Evolutionary conservation across 2,113 vertebrate genomes (phyloP), one percentile per base, ranked within the genome.

Genomic region (Pitta sordida): DNA sequence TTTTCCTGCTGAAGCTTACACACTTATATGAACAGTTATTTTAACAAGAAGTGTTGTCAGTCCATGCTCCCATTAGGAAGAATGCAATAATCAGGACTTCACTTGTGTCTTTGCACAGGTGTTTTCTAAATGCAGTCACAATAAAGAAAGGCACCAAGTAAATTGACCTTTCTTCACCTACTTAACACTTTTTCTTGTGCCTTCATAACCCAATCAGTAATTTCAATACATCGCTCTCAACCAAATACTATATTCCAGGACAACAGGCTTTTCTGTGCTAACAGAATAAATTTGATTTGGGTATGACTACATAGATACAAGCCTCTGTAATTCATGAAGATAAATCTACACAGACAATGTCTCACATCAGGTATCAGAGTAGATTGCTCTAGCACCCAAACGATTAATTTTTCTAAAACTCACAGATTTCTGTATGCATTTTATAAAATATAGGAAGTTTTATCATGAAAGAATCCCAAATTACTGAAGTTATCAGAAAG

Each of bases 71-170:
- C n/a, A 32, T 39, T 18, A 80, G 46, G 80, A 94, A 88, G 43
- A 90, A 80, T 36, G 64, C 19, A 73, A 63, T 13, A 22, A 56
- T 43, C n/a, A 52, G 48, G 59, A 44, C 39, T 65, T 75, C 76
- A 83, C 44, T 86, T 36, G 21, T 51, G 51, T 69, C 30, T 80
- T 87, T 74, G 64, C 78, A 80, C 36, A 74, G 27, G 52, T n/a
- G 43, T 91, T 93, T 96, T 93, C 59, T 92, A 77, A 93, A 88
- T 34, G 46, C 55, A 88, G 70, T 79, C 21, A 73, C 91, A 87
- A 65, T 52, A 92, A 18, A 43, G 27, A 94, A 96, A 96, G 94
- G 95, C 90, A 96, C 89, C 55, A 49, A 96, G 95, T 91, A 95
- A 90, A 88, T 53, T 77, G 63, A 91, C 63, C 68, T 84, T 88